These are phyloP conservation scores for Eutolmus rufibarbis DNA, from an alignment of 2,888 invertebrate genomes.

Conservation along the genomic window DNA sequence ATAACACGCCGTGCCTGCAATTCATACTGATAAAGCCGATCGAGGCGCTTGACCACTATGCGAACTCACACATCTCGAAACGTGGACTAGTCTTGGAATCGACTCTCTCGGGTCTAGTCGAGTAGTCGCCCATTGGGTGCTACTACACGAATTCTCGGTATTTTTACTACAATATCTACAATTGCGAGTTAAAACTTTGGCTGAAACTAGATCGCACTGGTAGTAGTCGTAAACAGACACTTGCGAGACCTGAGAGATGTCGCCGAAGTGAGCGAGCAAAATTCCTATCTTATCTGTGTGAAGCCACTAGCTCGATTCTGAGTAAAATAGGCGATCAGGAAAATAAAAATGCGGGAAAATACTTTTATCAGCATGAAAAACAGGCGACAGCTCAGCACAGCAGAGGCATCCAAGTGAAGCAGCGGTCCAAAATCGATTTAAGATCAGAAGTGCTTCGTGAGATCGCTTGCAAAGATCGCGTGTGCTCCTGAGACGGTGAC, in stretches of 20 bases:
- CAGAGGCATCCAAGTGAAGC: background rate
- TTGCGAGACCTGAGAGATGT: background rate
- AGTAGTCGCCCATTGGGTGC: background rate
- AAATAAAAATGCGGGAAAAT: conserved; percentile 27
- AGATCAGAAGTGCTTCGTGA: conserved; percentile 20
- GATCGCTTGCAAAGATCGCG: conserved; percentile 30
- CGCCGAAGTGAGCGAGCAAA: background rate
- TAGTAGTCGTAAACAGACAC: conserved; percentile 11
- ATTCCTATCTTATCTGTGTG: conserved; percentile 19
- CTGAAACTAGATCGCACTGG: conserved; percentile 10
- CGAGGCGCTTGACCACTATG: background rate
- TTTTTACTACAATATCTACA: background rate
- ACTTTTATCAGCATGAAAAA: conserved; percentile 11
- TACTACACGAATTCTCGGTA: background rate
- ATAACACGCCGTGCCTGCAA: background rate
- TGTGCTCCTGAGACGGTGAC: background rate
- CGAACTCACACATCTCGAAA: background rate
- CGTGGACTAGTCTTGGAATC: background rate
- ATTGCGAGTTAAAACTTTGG: background rate
- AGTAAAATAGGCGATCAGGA: conserved; percentile 7
- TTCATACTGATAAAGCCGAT: background rate
- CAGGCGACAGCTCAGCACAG: background rate
- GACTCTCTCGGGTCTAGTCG: background rate
- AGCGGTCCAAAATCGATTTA: background rate
- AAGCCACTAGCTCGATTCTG: background rate